Evolutionary conservation across 2,797 vertebrate genomes (phyloP), one percentile per base, ranked within the genome.

Genomic region (Urosaurus nigricauda): DNA sequence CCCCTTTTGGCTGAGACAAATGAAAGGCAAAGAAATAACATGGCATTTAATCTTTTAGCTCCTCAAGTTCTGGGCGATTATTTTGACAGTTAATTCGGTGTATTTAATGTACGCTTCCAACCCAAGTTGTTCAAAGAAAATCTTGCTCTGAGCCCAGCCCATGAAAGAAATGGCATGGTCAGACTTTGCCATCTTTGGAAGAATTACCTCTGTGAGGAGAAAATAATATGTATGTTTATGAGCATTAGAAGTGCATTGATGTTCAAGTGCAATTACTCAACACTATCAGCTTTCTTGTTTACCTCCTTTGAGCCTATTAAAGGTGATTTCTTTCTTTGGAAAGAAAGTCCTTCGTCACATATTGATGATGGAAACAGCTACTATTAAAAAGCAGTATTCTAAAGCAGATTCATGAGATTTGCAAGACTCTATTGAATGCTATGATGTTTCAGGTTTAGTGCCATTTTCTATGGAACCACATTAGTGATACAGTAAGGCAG

Each of bases 61-160:
- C 92, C 95, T 95, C 93, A 92, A 56, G 75, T 90, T 90, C 91
- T 94, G 90, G 32, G 93, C 92, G 94, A 95, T 95, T 95, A 95
- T 94, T 95, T 88, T 95, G 94, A 95, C 95, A 96, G 95, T 91
- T 95, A 95, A 96, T 95, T 94, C 94, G 91, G 95, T 93, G 89
- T 90, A 93, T 95, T 94, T 95, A 95, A 93, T 90, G 14, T 83
- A 94, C 86, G 94, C 90, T 95, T 93, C 88, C 87, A 92, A 88
- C 89, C 91, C 91, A 81, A 5, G 56, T 84, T 80, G 88, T 90
- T 92, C 85, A 81, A 93, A 95, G 88, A 89, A 94, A 95, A 77
- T 60, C 91, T 91, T 95, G 92, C 87, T 91, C 92, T 92, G 88
- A 87, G 90, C 81, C 88, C 90, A 86, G 86, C 87, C 80, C 87